These are phyloP conservation scores for Palythoa heliodiscus DNA, from an alignment of 92 coral and sea anemone species.

Conservation along the genomic window DNA sequence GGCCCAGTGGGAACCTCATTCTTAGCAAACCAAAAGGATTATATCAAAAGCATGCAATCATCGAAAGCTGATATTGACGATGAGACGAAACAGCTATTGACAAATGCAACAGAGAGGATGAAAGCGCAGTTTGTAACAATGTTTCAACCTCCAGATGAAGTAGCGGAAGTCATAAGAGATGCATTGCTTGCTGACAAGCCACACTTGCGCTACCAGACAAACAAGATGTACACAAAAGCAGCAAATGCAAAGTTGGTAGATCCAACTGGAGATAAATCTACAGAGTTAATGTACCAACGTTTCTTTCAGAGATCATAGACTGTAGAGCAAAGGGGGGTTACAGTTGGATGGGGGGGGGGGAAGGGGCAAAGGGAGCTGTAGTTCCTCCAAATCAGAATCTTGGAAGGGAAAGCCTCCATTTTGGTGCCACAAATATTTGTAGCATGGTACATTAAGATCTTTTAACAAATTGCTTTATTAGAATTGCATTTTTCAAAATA, in stretches of 20 bases:
- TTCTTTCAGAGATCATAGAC: slow-evolving; percentile 49
- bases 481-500: too few relatives aligned
- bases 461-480: too few relatives aligned
- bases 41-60: slow-evolving; percentile 12
- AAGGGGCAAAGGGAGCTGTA: too few relatives aligned
- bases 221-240: slow-evolving; percentile 65
- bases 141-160: slow-evolving; percentile 81
- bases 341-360: too few relatives aligned
- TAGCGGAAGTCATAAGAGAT: slow-evolving; percentile 75
- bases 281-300: slow-evolving; percentile 60
- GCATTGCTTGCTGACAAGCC: slow-evolving; percentile 81
- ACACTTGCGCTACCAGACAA: slow-evolving; percentile 87
- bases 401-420: too few relatives aligned
- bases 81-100: slow-evolving; percentile 76
- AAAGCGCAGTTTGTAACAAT: slow-evolving; percentile 59
- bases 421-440: too few relatives aligned
- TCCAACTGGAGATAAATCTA: slow-evolving; percentile 79
- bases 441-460: background rate
- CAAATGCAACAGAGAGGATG: slow-evolving; percentile 63
- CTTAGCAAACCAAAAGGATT: slow-evolving; percentile 41
- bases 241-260: slow-evolving; percentile 72
- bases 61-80: slow-evolving; percentile 68
- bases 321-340: background rate
- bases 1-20: slow-evolving; percentile 86
- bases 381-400: too few relatives aligned